phyloP scores from a whole-genome alignment of 2,113 vertebrate species.

The Otocyon megalotis region DNA sequence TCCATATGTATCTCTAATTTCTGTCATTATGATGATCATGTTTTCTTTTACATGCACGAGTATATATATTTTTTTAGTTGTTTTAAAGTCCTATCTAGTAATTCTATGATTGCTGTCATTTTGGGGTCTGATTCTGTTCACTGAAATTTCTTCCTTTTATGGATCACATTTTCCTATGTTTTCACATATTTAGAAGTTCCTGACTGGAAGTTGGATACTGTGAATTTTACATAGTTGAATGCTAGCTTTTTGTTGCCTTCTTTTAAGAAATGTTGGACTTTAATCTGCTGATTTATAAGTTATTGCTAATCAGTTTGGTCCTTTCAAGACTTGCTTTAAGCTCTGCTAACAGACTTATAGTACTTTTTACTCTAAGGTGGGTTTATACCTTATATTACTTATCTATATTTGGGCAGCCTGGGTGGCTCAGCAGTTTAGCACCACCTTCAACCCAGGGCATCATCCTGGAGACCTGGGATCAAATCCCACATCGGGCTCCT shows the following conservation, averaged over 20 bases:
- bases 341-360: background rate
- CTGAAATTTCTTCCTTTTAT: background rate
- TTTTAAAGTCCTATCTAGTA: background rate
- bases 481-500: no score
- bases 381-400: background rate
- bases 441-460: no score
- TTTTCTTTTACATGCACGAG: background rate
- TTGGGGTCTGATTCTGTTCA: background rate
- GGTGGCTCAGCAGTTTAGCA: no score
- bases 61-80: no score
- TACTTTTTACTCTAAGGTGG: background rate
- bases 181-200: background rate
- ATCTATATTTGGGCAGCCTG: background rate
- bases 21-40: background rate
- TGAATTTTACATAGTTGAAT: background rate
- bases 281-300: background rate
- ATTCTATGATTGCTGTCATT: background rate
- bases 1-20: background rate
- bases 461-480: no score
- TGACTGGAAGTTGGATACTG: background rate
- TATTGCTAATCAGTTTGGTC: background rate
- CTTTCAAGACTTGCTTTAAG: background rate
- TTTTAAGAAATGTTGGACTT: background rate
- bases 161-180: background rate
- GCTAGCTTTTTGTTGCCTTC: background rate